Percentiles rank a stretch among this genome's conserved stretches.
Evolutionary conservation across 1,140 invertebrate genomes (phyloP).

Genomic region (Helicoverpa zea): DNA sequence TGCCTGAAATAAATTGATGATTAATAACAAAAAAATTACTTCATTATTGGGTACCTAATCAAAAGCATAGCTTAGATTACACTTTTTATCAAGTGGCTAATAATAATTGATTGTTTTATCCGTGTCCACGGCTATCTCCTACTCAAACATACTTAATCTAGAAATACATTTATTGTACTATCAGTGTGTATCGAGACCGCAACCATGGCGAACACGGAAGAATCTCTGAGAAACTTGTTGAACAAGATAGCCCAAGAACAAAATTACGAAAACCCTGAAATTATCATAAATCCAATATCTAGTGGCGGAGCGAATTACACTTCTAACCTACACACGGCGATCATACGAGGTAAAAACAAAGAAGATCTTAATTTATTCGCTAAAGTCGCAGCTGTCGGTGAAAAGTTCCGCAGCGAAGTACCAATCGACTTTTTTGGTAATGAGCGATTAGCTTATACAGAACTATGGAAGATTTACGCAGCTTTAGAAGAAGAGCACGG

Average conservation of each 20-base stretch:
- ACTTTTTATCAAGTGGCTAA: too few species aligned
- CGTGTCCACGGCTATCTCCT: too few species aligned
- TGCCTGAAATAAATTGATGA: too few species aligned
- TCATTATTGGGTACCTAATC: too few species aligned
- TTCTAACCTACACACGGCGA: constrained; percentile 58
- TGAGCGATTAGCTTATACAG: constrained; percentile 61
- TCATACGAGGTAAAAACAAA: constrained; percentile 53
- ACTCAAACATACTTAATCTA: too few species aligned
- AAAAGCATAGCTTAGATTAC: too few species aligned
- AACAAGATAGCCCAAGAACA: constrained; percentile 10
- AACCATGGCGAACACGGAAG: not conserved
- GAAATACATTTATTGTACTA: too few species aligned
- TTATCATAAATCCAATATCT: not conserved
- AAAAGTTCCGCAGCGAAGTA: constrained; percentile 56
- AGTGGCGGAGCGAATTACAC: constrained; percentile 66
- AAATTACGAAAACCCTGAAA: not conserved
- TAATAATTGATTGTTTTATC: too few species aligned
- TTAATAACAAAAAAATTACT: too few species aligned
- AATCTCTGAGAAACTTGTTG: not conserved
- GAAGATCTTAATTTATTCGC: constrained; percentile 66
- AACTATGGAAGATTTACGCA: constrained; percentile 49
- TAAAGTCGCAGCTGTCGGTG: constrained; percentile 65
- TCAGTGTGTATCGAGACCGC: not conserved
- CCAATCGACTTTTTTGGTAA: constrained; percentile 54
- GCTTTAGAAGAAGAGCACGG: not conserved